Evolutionary conservation across 2,797 vertebrate species (phyloP).

Genomic region (Artibeus jamaicensis): DNA sequence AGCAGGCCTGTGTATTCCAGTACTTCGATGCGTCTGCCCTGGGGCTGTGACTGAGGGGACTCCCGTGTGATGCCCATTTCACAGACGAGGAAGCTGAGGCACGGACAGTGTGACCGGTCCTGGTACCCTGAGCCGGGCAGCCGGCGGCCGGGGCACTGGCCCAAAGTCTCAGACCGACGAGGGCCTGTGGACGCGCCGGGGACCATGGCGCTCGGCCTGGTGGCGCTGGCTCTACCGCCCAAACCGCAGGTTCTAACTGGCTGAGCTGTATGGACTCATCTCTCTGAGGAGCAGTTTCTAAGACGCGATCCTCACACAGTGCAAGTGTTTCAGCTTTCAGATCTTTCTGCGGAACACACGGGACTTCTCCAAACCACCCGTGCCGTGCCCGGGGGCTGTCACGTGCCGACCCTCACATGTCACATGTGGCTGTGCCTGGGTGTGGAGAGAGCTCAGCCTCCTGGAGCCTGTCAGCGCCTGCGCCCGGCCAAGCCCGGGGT

Average conservation of each 20-base stretch:
- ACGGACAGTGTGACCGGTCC: fast-evolving
- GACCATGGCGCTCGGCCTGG: fast-evolving
- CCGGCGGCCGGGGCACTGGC: background rate
- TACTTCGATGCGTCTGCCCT: fast-evolving
- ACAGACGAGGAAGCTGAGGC: background rate
- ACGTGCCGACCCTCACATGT: fast-evolving
- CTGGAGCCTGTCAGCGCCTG: fast-evolving
- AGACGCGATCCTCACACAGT: fast-evolving
- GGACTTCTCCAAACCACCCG: fast-evolving
- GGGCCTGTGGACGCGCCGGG: fast-evolving
- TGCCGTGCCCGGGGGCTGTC: fast-evolving
- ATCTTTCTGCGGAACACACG: background rate
- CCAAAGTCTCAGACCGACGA: background rate
- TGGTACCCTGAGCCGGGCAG: background rate
- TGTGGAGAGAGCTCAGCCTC: fast-evolving
- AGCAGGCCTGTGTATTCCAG: fast-evolving
- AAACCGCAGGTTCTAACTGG: fast-evolving
- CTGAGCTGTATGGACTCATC: fast-evolving
- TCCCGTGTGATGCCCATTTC: fast-evolving
- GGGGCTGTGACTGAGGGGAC: fast-evolving
- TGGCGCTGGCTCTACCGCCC: fast-evolving
- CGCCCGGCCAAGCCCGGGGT: fast-evolving
- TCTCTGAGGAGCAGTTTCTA: background rate
- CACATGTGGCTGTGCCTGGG: fast-evolving
- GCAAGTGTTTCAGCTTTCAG: fast-evolving